Percentiles rank a stretch among this genome's conserved stretches.
Evolutionary conservation across 2,888 invertebrate genomes (phyloP).

Genomic region (Chorisops tibialis): DNA sequence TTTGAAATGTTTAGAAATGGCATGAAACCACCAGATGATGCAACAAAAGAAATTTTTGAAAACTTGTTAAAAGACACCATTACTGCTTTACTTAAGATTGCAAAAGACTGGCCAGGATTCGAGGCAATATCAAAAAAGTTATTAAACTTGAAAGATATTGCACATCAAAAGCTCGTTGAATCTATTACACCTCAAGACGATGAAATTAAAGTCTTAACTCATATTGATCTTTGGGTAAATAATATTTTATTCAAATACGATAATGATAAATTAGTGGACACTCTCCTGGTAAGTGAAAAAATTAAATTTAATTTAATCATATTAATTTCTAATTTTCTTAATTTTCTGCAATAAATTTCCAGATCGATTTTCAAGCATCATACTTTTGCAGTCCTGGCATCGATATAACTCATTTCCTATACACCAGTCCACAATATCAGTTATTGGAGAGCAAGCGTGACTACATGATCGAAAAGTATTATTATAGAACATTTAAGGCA

Average conservation of each 20-base stretch:
- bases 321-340: neutral
- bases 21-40: neutral
- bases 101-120: constrained; percentile 51
- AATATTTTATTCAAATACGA: constrained; percentile 53
- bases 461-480: constrained; percentile 38
- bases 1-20: constrained; percentile 30
- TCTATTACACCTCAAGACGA: constrained; percentile 40
- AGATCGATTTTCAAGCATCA: constrained; percentile 51
- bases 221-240: constrained; percentile 57
- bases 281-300: constrained; percentile 49
- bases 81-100: constrained; percentile 47
- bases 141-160: constrained; percentile 41
- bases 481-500: constrained; percentile 4
- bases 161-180: constrained; percentile 37
- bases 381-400: constrained; percentile 49
- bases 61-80: constrained; percentile 44
- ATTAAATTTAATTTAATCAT: neutral
- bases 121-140: constrained; percentile 51
- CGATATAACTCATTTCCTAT: constrained; percentile 50
- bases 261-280: constrained; percentile 44
- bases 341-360: neutral
- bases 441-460: constrained; percentile 41
- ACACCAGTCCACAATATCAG: constrained; percentile 46
- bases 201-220: constrained; percentile 53
- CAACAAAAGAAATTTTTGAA: constrained; percentile 27